Evolutionary conservation across 1,140 invertebrate species (phyloP), one percentile per base, ranked within the genome.

Genomic region (Cyrtorhinus lividipennis): DNA sequence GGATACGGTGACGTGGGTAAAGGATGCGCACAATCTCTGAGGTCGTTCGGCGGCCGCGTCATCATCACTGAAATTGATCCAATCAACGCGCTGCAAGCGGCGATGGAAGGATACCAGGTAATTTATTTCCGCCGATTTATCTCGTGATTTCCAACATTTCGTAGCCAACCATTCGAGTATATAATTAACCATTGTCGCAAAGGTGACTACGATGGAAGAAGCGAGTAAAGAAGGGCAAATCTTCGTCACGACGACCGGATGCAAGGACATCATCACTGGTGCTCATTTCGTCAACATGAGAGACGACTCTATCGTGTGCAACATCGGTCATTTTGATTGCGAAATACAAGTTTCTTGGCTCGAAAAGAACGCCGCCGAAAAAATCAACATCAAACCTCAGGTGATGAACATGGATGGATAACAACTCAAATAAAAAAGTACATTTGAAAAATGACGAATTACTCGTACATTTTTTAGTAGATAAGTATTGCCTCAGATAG

Each of bases 1-100:
- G 97, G 97, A 5, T 99, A 97, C 73, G 97, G 97, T 56, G 97
- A 99, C 81, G 97, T 99, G 57, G 97, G 97, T 66, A 99, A 99
- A 79, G 97, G 97, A 61, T 95, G 90, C 73, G 95, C 95, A 53
- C 92, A 96, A 72, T 94, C 95, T 60, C 82, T 99, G 1, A 82
- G 87, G 72, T 92, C 90, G 30, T 92, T 98, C 70, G 97, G 97
- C 57, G 90, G 93, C 24, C 82, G 95, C 67, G 97, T 99, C 2
- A 84, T 99, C 66, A 82, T 99, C 58, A 95, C 95, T 22, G 97
- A 99, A 83, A 92, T 99, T 69, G 97, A 99, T 81, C 97, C 97
- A 0, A 99, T 99, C 69, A 98, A 93, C 78, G 97, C 97, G 13
- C 79, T 99, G 24, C 97, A 99, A 79, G 85, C 92, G 27, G 90